A percentile compares a stretch with the other conserved stretches of the same genome.
Conservation (phyloP, 2,888 invertebrate genomes). For the Hipparchia sbordonii region DNA sequence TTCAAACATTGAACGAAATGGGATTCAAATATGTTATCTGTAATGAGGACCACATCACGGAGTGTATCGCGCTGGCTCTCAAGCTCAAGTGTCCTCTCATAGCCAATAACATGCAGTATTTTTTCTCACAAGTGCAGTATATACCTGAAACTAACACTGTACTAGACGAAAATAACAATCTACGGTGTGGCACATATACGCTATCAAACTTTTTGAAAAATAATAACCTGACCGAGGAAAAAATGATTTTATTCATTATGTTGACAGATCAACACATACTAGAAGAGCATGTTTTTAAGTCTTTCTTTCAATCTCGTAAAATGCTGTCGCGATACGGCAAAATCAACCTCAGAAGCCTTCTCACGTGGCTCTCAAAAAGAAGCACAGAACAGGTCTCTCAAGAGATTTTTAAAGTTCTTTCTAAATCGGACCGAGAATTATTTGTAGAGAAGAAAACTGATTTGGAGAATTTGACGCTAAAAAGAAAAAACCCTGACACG, state of each 20-base stretch:
- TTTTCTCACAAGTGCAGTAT: slow-evolving; percentile 49
- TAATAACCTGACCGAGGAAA: slow-evolving; percentile 13
- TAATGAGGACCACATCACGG: slow-evolving; percentile 47
- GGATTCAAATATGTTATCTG: slow-evolving; percentile 47
- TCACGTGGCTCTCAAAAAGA: slow-evolving; percentile 19
- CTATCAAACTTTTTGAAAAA: slow-evolving; percentile 27
- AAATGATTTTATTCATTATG: slow-evolving; percentile 43
- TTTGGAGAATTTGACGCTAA: slow-evolving; percentile 9
- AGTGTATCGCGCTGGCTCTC: slow-evolving; percentile 52
- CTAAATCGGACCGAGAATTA: slow-evolving; percentile 9
- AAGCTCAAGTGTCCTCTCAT: slow-evolving; percentile 52
- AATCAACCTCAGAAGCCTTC: neutral
- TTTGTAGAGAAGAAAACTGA: slow-evolving; percentile 13
- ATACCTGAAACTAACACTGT: slow-evolving; percentile 42
- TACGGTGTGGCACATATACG: slow-evolving; percentile 6
- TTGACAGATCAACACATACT: slow-evolving; percentile 47
- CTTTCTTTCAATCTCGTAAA: neutral
- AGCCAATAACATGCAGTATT: slow-evolving; percentile 50
- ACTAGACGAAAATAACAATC: slow-evolving; percentile 35
- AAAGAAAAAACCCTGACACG: slow-evolving; percentile 5
- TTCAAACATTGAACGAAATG: slow-evolving; percentile 52
- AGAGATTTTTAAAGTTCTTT: slow-evolving; percentile 19
- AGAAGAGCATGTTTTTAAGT: slow-evolving; percentile 41
- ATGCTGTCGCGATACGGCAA: neutral
- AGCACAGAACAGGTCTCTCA: neutral